These are phyloP conservation scores for Dynastes tityus DNA, from an alignment of 2,888 invertebrate genomes.

Conservation along the genomic window DNA sequence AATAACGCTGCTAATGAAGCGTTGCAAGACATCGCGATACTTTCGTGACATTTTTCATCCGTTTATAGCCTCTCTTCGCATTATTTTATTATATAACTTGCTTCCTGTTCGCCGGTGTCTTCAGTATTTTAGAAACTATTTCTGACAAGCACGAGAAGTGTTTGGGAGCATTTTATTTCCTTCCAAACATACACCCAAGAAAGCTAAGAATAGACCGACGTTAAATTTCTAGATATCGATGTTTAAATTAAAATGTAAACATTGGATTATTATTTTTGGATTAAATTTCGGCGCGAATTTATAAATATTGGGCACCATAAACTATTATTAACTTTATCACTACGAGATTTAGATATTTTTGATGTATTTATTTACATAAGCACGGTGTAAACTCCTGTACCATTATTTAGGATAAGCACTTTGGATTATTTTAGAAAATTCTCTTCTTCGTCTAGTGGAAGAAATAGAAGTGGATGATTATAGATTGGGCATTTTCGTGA, in stretches of 20 bases:
- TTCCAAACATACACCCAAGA: background rate
- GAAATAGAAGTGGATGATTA: no score
- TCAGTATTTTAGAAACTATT: conserved; percentile 3
- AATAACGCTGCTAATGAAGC: background rate
- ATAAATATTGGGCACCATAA: conserved; percentile 13
- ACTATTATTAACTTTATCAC: conserved; percentile 33
- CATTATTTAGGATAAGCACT: no score
- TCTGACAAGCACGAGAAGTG: background rate
- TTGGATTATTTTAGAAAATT: no score
- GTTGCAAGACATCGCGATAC: background rate
- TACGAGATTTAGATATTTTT: conserved; percentile 1
- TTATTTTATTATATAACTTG: background rate
- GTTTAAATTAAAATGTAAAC: conserved; percentile 27
- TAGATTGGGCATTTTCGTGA: no score
- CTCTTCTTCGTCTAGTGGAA: no score
- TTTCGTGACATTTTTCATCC: background rate
- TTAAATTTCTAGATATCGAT: conserved; percentile 21
- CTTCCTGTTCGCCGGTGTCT: background rate
- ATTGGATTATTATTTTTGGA: conserved; percentile 22
- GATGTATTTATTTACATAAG: background rate
- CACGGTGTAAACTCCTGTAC: no score
- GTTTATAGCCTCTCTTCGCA: background rate
- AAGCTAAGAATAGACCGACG: conserved; percentile 7
- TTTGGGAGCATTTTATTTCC: background rate
- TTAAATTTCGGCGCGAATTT: conserved; percentile 9